Evolutionary conservation across 2,797 vertebrate genomes (phyloP).

Genomic region (Bovichtus variegatus): DNA sequence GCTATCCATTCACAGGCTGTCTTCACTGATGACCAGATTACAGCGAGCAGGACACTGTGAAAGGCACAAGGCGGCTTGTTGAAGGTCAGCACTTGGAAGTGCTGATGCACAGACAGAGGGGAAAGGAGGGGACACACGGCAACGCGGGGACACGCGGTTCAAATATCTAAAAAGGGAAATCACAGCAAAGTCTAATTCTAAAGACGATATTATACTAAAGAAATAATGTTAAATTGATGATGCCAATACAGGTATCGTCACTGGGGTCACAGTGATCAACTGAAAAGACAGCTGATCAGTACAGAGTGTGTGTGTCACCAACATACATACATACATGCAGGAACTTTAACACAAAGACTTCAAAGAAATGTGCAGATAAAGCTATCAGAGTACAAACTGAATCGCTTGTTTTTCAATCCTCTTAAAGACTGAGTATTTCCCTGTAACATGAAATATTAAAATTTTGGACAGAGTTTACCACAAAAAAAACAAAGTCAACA

Average conservation of each 20-base stretch:
- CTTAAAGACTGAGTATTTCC: too few species aligned
- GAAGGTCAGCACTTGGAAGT: conserved; percentile 55
- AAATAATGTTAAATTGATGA: conserved; percentile 17
- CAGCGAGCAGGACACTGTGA: conserved; percentile 36
- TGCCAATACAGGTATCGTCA: conserved; percentile 21
- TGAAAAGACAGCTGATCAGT: conserved; percentile 2
- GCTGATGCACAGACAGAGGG: conserved; percentile 4
- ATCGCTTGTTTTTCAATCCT: not conserved
- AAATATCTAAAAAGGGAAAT: conserved; percentile 22
- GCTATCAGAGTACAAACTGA: not conserved
- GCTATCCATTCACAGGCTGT: conserved; percentile 56
- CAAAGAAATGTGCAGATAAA: too few species aligned
- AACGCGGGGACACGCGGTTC: conserved; percentile 24
- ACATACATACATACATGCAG: not conserved
- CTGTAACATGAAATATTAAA: too few species aligned
- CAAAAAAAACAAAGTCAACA: too few species aligned
- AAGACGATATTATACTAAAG: conserved; percentile 3
- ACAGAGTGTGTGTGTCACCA: not conserved
- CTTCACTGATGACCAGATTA: conserved; percentile 65
- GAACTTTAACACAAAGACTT: not conserved
- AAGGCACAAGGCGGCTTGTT: conserved; percentile 21
- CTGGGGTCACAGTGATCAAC: conserved; percentile 5
- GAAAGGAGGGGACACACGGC: conserved; percentile 11
- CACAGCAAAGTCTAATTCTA: not conserved
- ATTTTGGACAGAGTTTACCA: not conserved